Base-by-base conservation (phyloP, 1,140 invertebrate genomes). In the Drosophila baimaii region DNA sequence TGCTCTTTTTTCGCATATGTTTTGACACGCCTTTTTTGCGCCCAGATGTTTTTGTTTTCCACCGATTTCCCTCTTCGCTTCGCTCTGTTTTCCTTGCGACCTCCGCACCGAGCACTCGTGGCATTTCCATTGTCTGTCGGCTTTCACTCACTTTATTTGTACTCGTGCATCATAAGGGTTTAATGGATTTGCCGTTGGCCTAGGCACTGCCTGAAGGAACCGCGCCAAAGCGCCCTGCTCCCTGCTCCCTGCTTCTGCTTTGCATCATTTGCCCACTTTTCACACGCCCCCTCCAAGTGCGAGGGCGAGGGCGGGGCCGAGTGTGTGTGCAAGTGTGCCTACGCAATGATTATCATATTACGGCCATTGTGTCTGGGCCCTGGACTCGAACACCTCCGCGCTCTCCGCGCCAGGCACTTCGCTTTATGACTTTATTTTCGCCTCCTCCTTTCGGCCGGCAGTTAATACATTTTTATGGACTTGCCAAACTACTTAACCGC, bases 321-420 rank as follows among this genome's bases (percentile, higher is more conserved):
- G 27, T 27, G 33, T 13, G 33, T 15, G 47, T 35, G 33, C 4
- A 63, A 70, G 47, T 71, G 69, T 29, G 65, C 56, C 66, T 59
- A 65, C 66, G 80, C 79, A 88, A 89, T 88, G 83, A 88, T 88
- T 89, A 89, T 89, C 83, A 88, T 88, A 88, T 83, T 89, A 89
- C 84, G 80, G 72, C 78, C 80, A 77, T 77, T 83, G 63, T 39
- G 46, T 31, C 63, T 79, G 44, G 19, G 21, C 12, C 29, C 12
- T 17, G 46, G 46, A 21, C 58, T 39, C 57, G 55, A 39, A 55
- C 31, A 64, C 61, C 54, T 63, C 55, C 51, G 19, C 29, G 6
- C 49, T n/a, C 13, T 25, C 25, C 61, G 19, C 27, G n/a, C 58
- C n/a, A 15, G 31, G 46, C 73, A 46, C 73, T 62, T 55, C 52